Base-by-base conservation (phyloP, 2,113 vertebrate genomes). In the Dissostichus mawsoni region DNA sequence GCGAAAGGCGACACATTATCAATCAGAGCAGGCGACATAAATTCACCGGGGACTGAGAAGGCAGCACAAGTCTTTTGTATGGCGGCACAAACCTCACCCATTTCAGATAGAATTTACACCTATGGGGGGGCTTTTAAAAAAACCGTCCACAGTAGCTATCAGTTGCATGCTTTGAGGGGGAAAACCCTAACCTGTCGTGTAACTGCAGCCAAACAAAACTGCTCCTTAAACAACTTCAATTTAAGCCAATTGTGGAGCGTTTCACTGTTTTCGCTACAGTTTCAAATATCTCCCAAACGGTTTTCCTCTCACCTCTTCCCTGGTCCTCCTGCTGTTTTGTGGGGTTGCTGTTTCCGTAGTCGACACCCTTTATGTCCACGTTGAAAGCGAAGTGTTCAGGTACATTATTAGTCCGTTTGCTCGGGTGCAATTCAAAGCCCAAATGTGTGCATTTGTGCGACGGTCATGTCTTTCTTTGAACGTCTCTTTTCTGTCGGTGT, bases 261-360 rank as follows among this genome's bases (percentile, higher is more conserved):
- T 85, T 68, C 76, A 8, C 14, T 66, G 11, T 70, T 74, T 85
- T 79, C 82, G 53, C 73, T 61, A 65, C 83, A 81, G 79, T 89
- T 79, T 90, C 47, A 78, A 85, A 83, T 17, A 45, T 78, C 78
- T 75, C 67, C 51, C 68, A 29, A 64, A 71, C 72, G 76, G 65
- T 50, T 86, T 78, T 65, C 69, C 82, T 71, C 93, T 94, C 90
- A 92, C 91, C 92, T 93, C 84, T 81, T 33, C 44, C 76, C 63
- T 76, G 63, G 66, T 75, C 79, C 81, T 88, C 67, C 69, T 33
- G 66, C 20, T 78, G 59, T 69, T 66, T 57, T 74, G 11, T 25
- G 44, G 55, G 48, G 55, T 72, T 59, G 81, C 82, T 41, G 72
- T 80, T 65, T 82, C 80, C 79, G 80, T 66, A 53, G 78, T 77